Conservation (phyloP, 2,888 invertebrate genomes). For the Orgyia antiqua region DNA sequence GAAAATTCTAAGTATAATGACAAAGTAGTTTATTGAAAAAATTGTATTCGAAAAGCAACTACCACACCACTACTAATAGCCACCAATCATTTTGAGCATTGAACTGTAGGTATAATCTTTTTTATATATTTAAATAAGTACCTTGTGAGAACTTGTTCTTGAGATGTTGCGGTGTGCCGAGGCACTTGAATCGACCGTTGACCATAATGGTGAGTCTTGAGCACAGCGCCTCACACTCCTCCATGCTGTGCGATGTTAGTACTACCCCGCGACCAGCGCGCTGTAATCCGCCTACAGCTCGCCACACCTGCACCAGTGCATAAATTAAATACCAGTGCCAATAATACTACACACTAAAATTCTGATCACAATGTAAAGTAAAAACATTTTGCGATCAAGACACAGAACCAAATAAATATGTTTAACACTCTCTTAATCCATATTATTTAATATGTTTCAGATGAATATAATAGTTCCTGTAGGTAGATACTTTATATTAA, state of each 20-base stretch:
- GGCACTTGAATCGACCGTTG: conserved; percentile 84
- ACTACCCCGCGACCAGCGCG: conserved; percentile 85
- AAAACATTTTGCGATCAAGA: too few relatives aligned
- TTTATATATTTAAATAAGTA: too few relatives aligned
- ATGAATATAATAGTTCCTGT: background rate
- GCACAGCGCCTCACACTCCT: conserved; percentile 90
- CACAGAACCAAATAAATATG: too few relatives aligned
- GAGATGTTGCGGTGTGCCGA: conserved; percentile 86
- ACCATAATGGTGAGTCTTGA: conserved; percentile 90
- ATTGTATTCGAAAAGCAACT: too few relatives aligned
- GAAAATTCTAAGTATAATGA: too few relatives aligned
- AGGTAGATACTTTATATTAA: background rate
- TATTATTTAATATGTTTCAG: background rate
- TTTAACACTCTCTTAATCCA: background rate
- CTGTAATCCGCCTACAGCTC: conserved; percentile 81
- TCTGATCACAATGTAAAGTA: too few relatives aligned
- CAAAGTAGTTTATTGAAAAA: too few relatives aligned
- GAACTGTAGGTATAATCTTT: too few relatives aligned
- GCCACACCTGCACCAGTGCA: conserved; percentile 39
- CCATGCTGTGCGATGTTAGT: conserved; percentile 92
- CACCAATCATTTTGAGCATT: too few relatives aligned
- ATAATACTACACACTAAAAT: too few relatives aligned
- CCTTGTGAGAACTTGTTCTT: conserved; percentile 86
- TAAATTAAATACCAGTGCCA: background rate
- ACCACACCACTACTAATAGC: too few relatives aligned